Evolutionary conservation across 2,113 vertebrate species (phyloP).

Genomic region (Cryptomyrus ogoouensis): DNA sequence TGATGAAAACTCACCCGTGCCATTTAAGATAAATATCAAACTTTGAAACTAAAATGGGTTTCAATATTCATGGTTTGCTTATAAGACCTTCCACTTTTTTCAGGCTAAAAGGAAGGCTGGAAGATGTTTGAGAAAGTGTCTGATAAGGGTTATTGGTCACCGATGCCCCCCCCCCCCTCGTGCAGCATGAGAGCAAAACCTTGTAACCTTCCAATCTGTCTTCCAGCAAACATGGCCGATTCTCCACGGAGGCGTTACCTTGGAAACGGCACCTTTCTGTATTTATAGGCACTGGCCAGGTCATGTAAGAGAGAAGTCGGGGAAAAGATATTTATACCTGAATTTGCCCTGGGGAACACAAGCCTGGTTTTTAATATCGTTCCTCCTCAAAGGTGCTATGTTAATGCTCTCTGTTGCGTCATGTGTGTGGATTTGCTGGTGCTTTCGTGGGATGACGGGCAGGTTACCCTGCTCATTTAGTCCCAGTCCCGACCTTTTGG

Average conservation of each 20-base stretch:
- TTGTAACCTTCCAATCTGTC: conserved; percentile 21
- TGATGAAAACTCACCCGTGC: background rate
- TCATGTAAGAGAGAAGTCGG: conserved; percentile 19
- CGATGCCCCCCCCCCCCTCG: background rate
- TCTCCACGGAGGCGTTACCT: conserved; percentile 65
- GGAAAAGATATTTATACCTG: background rate
- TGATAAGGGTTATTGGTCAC: background rate
- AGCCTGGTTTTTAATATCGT: background rate
- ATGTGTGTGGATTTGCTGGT: background rate
- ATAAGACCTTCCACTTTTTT: background rate
- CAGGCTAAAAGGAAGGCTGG: background rate
- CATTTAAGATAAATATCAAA: background rate
- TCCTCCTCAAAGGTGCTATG: background rate
- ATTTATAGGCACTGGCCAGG: conserved; percentile 57
- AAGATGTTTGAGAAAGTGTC: background rate
- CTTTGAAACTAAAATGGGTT: background rate
- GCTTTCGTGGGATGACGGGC: background rate
- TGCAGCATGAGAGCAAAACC: background rate
- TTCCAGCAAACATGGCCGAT: conserved; percentile 48
- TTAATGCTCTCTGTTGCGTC: background rate
- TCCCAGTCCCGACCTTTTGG: background rate
- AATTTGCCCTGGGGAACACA: background rate
- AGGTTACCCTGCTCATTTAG: background rate
- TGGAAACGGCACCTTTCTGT: conserved; percentile 68
- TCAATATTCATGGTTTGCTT: background rate